A percentile compares a stretch with the other conserved stretches of the same genome.
Conservation (phyloP, 2,797 vertebrate genomes). For the Sebastes variabilis region DNA sequence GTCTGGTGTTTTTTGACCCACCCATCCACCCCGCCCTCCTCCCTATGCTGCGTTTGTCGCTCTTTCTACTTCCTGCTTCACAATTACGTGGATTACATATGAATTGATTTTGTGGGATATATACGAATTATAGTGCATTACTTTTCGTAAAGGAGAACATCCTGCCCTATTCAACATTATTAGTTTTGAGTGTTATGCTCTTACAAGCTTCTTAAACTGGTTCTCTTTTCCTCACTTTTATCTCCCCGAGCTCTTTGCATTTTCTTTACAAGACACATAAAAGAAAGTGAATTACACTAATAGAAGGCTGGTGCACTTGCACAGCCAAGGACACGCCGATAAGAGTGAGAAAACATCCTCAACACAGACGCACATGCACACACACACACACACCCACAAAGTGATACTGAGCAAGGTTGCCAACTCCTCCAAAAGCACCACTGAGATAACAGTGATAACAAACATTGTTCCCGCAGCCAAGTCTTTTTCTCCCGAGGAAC, state of each 20-base stretch:
- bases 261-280: conserved; percentile 60
- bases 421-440: conserved; percentile 79
- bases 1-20: no score
- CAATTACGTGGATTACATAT: no score
- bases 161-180: not conserved
- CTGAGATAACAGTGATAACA: conserved; percentile 81
- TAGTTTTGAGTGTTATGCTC: not conserved
- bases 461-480: conserved; percentile 78
- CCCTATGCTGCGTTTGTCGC: no score
- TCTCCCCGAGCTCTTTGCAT: conserved; percentile 18
- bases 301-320: conserved; percentile 60
- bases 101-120: no score
- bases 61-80: no score
- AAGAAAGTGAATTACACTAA: conserved; percentile 70
- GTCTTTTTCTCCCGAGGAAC: conserved; percentile 73
- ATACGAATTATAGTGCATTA: no score
- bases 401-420: conserved; percentile 73
- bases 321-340: conserved; percentile 76
- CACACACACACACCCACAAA: conserved; percentile 48
- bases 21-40: no score
- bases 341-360: conserved; percentile 78
- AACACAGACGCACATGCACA: conserved; percentile 36
- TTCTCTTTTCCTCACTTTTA: conserved; percentile 27
- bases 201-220: not conserved
- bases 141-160: no score